Base-by-base conservation (phyloP, 2,797 vertebrate genomes). In the Paedocypris micromegethes region DNA sequence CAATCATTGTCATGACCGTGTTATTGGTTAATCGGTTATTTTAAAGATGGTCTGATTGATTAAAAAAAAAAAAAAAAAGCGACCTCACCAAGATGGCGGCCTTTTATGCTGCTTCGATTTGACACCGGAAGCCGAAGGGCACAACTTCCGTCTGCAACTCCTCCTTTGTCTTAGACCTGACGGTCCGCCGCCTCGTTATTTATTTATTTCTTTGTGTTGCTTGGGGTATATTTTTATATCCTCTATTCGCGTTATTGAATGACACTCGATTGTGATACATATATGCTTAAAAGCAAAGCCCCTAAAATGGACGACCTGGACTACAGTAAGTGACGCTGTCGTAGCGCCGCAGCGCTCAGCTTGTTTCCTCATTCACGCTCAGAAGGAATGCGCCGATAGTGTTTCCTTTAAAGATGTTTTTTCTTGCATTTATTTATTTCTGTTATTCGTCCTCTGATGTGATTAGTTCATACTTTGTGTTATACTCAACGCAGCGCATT, bases 211-310 rank as follows among this genome's bases (percentile, higher is more conserved):
- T 49, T 73, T 83, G 75, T 78, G 57, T 61, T 81, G 81, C 78
- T 73, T 78, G 78, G 86, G 87, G 88, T 90, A 89, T 90, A 89
- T 91, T 89, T 78, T 71, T 72, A 88, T 89, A 90, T 90, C 88
- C 90, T 86, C 86, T 49, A 66, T 62, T 66, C 52, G 85, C 88
- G 79, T 86, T 75, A 79, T 88, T 91, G 88, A 87, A 91, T 91
- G 90, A 91, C 89, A 88, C 84, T 91, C 89, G 87, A 89, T 80
- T 89, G 87, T 87, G 88, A 90, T 80, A 85, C 88, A 89, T 91
- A 88, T 86, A 91, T 91, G 90, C 90, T 89, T 90, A 91, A 91
- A 88, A 91, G 85, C 86, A 91, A 91, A 91, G 85, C 90, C 76
- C 90, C 89, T 75, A 91, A 91, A 86, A 91, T 91, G 90, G 90